Percentiles rank a stretch among this genome's conserved stretches.
phyloP scores from a whole-genome alignment of 2,797 vertebrate genomes.

The Pipistrellus nathusii region DNA sequence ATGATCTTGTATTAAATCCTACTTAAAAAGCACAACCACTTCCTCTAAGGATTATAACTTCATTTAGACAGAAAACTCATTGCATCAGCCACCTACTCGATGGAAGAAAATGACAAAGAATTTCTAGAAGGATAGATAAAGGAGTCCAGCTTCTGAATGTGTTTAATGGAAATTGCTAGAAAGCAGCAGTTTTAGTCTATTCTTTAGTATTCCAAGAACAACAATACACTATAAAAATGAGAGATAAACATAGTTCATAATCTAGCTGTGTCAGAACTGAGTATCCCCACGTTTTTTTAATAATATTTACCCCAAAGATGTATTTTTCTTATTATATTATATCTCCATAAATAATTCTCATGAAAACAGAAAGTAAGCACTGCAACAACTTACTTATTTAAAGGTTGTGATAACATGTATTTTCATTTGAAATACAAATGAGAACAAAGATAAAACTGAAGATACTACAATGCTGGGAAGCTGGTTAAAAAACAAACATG shows the following conservation, averaged over 20 bases:
- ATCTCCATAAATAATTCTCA: constrained; percentile 61
- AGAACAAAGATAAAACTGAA: constrained; percentile 34
- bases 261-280: neutral
- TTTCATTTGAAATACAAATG: constrained; percentile 31
- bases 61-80: constrained; percentile 58
- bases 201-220: constrained; percentile 45
- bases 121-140: constrained; percentile 42
- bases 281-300: neutral
- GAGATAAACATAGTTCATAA: neutral
- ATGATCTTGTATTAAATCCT: constrained; percentile 57
- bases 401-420: constrained; percentile 28
- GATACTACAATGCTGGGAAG: neutral
- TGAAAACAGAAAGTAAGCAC: constrained; percentile 51
- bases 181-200: neutral
- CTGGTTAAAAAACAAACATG: neutral
- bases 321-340: neutral
- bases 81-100: constrained; percentile 49
- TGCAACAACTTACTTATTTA: constrained; percentile 30
- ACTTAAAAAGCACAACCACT: constrained; percentile 53
- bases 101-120: constrained; percentile 1
- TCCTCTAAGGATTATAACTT: constrained; percentile 66
- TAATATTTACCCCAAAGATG: neutral
- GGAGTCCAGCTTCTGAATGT: constrained; percentile 4
- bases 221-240: constrained; percentile 6
- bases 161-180: constrained; percentile 42